phyloP scores from a whole-genome alignment of 2,797 vertebrate genomes.

The Pyrrhura leucotis region DNA sequence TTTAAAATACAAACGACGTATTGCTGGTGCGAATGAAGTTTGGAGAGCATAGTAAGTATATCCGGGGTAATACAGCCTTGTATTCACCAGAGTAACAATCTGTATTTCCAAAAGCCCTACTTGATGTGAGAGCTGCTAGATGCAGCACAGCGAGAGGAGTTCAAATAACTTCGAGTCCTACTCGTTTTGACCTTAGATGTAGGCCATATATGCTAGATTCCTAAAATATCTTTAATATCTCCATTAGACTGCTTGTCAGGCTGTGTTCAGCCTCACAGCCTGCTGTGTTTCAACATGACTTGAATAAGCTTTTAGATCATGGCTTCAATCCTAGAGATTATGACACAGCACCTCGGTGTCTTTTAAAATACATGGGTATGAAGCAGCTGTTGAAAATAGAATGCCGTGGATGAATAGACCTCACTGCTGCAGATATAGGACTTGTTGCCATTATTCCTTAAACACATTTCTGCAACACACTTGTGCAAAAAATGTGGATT shows the following conservation, averaged over 20 bases:
- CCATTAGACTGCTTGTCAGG: background rate
- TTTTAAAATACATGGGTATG: conserved; percentile 6
- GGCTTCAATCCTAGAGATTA: conserved; percentile 50
- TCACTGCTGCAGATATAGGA: background rate
- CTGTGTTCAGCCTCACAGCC: background rate
- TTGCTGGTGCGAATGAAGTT: background rate
- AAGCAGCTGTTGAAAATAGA: conserved; percentile 50
- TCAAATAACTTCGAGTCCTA: background rate
- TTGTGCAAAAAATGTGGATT: background rate
- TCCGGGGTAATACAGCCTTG: background rate
- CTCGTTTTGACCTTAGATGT: background rate
- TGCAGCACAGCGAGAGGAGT: background rate
- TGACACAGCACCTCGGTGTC: background rate
- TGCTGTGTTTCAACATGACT: conserved; percentile 28
- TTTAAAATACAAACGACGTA: background rate
- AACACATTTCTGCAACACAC: background rate
- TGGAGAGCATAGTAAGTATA: background rate
- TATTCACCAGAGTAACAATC: background rate
- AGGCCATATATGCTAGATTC: background rate
- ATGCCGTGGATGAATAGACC: background rate
- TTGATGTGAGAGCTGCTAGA: background rate
- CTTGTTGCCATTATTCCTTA: background rate
- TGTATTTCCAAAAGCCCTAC: background rate
- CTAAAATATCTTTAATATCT: conserved; percentile 43
- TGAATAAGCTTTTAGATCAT: conserved; percentile 10